Evolutionary conservation across 2,888 invertebrate species (phyloP), one percentile per base, ranked within the genome.

Genomic region (Machimus rusticus): DNA sequence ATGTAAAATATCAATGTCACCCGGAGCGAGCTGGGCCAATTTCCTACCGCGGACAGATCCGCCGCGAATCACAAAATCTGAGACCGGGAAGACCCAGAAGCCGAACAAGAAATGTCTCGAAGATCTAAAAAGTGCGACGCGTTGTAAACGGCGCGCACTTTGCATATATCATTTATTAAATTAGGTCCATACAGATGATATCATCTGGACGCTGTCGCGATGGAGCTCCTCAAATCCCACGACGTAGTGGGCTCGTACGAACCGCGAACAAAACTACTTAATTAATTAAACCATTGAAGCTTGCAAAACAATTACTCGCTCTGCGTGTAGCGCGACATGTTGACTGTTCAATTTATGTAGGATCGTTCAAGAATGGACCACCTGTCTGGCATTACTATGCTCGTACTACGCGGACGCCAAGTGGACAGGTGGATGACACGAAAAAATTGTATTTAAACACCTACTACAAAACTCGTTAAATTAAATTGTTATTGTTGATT

Each of bases 271-370:
- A 82, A 37, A 55, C 57, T 82, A 34, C 34, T 34, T 34, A 82
- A 82, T 82, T 82, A 82, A 82, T 82, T 82, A 37, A 82, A 37
- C 39, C 82, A 57, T 37, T 82, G 57, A 82, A 82, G 66, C 82
- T 82, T 82, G 66, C 82, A 57, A 82, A 82, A 82, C 82, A 82
- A 82, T 82, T 66, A 66, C n/a, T 66, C 39, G 39, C 8, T 12
- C 16, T 39, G 12, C 12, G 12, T 57, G 55, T 55, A 55, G 6
- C n/a, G 37, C 51, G 39, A 37, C 37, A 34, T 55, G 57, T 16
- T 82, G 23, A 5, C 14, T 23, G 0, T 31, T 16, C n/a, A 51
- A n/a, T 46, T 1, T 9, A 76, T 16, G 66, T 66, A 23, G 12
- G 66, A 66, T 66, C 9, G 12, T 28, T 66, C 19, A n/a, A n/a